These are phyloP conservation scores for Callaeas wilsoni DNA, from an alignment of 2,113 vertebrate genomes.

Conservation along the genomic window DNA sequence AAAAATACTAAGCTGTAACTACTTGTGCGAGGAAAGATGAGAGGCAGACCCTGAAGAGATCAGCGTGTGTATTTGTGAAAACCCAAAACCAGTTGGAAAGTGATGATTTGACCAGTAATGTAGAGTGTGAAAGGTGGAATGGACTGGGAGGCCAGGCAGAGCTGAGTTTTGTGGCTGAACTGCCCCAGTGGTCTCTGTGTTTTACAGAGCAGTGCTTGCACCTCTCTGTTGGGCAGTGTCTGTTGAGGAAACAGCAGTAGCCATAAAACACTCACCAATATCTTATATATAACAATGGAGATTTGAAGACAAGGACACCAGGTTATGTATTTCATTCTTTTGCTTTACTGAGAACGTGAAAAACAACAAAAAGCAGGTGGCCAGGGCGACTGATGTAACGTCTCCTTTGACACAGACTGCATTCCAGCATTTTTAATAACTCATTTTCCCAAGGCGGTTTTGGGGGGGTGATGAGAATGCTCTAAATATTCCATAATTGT, in stretches of 20 bases:
- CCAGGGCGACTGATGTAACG: not conserved
- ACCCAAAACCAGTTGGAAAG: not conserved
- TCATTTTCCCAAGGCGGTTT: not conserved
- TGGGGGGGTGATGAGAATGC: not conserved
- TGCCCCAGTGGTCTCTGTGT: not conserved
- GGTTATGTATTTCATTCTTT: not conserved
- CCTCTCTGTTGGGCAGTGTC: not conserved
- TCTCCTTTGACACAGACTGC: slow-evolving; percentile 6
- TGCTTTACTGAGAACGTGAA: not conserved
- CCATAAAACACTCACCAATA: slow-evolving; percentile 4
- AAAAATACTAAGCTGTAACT: slow-evolving; percentile 8
- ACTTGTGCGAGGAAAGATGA: not conserved
- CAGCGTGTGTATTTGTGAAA: not conserved
- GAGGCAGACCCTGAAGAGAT: not conserved
- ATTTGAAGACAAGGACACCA: not conserved
- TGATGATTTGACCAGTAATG: not conserved
- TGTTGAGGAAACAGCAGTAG: not conserved
- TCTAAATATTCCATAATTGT: not conserved
- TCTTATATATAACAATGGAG: not conserved
- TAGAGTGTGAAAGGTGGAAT: not conserved
- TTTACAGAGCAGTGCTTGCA: not conserved
- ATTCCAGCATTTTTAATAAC: not conserved
- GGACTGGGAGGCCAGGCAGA: not conserved
- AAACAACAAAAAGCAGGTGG: not conserved
- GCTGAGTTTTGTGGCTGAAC: not conserved